Percentiles rank a stretch among this genome's conserved stretches.
These are phyloP conservation scores for Hirtodrosophila confusa DNA, from an alignment of 2,888 invertebrate genomes.

Conservation along the genomic window DNA sequence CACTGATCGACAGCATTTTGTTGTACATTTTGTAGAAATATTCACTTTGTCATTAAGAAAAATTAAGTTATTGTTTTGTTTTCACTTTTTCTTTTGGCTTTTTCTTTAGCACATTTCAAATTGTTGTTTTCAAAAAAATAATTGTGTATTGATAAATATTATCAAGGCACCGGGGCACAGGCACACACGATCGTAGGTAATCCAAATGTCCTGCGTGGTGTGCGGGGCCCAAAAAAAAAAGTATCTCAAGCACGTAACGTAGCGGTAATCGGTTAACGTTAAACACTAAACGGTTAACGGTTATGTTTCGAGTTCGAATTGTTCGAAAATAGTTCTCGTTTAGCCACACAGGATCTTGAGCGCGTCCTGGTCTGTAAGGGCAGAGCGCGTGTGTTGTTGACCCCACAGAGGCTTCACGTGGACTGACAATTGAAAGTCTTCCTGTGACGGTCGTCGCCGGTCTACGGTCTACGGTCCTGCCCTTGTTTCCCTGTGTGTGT, in stretches of 20 bases:
- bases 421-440: conserved; percentile 81
- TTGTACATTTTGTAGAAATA: conserved; percentile 62
- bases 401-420: conserved; percentile 84
- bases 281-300: conserved; percentile 15
- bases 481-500: conserved; percentile 42
- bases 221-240: conserved; percentile 36
- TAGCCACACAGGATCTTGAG: conserved; percentile 50
- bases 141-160: conserved; percentile 13
- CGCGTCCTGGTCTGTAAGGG: conserved; percentile 39
- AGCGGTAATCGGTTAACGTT: conserved; percentile 12
- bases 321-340: conserved; percentile 20
- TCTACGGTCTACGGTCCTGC: conserved; percentile 28
- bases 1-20: conserved; percentile 84
- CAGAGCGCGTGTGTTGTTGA: conserved; percentile 81
- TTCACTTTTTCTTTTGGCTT: conserved; percentile 14
- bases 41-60: conserved; percentile 47
- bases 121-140: conserved; percentile 39
- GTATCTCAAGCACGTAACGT: conserved; percentile 16
- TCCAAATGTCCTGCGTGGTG: conserved; percentile 73
- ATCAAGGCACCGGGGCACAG: conserved; percentile 54
- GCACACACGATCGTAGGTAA: conserved; percentile 76
- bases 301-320: conserved; percentile 5
- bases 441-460: conserved; percentile 75
- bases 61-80: conserved; percentile 19
- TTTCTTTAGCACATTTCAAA: conserved; percentile 41